Evolutionary conservation across 2,888 invertebrate species (phyloP).

Genomic region (Seira musarum): DNA sequence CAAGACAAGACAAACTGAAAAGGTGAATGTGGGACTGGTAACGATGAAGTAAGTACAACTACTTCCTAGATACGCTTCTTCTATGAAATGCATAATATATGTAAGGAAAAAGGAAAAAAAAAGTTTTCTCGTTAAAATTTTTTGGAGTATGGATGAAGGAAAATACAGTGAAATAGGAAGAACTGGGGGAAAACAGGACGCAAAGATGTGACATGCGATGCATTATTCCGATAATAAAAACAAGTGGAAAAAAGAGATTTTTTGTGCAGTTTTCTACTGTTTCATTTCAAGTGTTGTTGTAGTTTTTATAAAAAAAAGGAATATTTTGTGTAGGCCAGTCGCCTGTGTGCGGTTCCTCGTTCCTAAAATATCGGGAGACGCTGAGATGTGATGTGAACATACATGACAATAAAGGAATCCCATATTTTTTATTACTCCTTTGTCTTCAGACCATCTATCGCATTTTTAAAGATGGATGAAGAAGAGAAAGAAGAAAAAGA

Average conservation of each 20-base stretch:
- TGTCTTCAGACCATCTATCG: background rate
- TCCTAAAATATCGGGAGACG: too few species aligned
- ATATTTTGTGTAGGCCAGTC: background rate
- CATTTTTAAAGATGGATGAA: background rate
- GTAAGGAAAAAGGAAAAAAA: constrained; percentile 21
- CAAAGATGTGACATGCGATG: constrained; percentile 12
- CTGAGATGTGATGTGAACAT: background rate
- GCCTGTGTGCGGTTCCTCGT: background rate
- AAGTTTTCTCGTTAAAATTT: constrained; percentile 59
- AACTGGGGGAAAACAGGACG: constrained; percentile 1
- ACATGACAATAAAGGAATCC: background rate
- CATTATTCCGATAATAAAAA: constrained; percentile 15
- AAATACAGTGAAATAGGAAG: background rate
- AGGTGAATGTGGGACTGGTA: constrained; percentile 1
- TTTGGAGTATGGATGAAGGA: background rate
- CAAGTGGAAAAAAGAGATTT: constrained; percentile 11
- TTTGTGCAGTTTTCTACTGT: background rate
- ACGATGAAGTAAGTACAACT: background rate
- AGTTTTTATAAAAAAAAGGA: background rate
- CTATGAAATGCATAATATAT: constrained; percentile 8
- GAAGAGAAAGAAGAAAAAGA: background rate
- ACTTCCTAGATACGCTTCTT: background rate
- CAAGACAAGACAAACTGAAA: background rate
- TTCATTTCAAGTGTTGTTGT: background rate
- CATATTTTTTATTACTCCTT: background rate